Percentiles rank a stretch among this genome's conserved stretches.
Evolutionary conservation across 1,140 invertebrate genomes (phyloP).

Genomic region (Zaprionus gabonicus): DNA sequence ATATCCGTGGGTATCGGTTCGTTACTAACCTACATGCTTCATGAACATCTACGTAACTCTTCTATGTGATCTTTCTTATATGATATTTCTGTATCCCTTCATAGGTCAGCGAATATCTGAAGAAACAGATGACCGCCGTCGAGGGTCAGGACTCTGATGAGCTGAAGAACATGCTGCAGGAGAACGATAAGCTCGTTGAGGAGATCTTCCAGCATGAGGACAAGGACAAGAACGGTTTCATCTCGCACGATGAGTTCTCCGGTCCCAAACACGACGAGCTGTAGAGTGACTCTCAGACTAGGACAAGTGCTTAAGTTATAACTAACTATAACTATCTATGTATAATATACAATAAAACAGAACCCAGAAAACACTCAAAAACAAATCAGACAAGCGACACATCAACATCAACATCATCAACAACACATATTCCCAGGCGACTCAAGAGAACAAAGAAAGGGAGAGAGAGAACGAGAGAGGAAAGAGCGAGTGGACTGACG

Average conservation of each 20-base stretch:
- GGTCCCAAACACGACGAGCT: constrained; percentile 98
- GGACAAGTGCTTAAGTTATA: constrained; percentile 78
- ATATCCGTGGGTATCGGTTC: constrained; percentile 71
- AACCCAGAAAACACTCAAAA: constrained; percentile 9
- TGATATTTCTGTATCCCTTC: constrained; percentile 10
- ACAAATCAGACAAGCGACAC: constrained; percentile 14
- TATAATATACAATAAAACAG: constrained; percentile 45
- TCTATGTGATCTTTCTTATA: not conserved
- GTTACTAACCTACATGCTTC: constrained; percentile 44
- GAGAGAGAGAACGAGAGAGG: not conserved
- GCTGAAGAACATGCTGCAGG: constrained; percentile 93
- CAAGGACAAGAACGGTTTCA: constrained; percentile 97
- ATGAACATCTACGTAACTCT: not conserved
- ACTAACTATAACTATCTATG: constrained; percentile 50
- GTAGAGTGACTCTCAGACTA: constrained; percentile 85
- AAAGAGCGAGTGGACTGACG: constrained; percentile 54
- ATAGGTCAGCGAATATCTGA: constrained; percentile 95
- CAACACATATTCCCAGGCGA: constrained; percentile 44
- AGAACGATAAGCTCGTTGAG: constrained; percentile 96
- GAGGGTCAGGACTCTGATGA: constrained; percentile 90
- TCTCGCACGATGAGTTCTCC: constrained; percentile 97
- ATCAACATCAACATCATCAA: constrained; percentile 31
- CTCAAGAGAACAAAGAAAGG: not conserved
- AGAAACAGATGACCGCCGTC: constrained; percentile 94
- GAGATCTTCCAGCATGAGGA: constrained; percentile 99